phyloP scores from a whole-genome alignment of 2,888 invertebrate genomes.

The Dinocampus coccinellae region DNA sequence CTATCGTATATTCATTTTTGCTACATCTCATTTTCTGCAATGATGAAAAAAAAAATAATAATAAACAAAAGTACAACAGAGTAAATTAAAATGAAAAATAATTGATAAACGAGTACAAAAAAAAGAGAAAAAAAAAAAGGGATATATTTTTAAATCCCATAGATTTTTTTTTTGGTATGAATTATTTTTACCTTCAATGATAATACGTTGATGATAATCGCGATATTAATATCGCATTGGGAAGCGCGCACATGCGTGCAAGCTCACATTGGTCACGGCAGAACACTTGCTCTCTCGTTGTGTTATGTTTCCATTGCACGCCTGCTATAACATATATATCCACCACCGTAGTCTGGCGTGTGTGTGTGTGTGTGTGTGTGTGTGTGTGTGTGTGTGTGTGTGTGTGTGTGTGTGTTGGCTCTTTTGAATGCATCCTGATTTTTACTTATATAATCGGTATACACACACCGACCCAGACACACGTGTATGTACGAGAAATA shows the following conservation, averaged over 20 bases:
- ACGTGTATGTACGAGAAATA: neutral
- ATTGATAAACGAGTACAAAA: too few species aligned
- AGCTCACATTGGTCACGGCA: constrained; percentile 67
- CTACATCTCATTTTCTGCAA: too few species aligned
- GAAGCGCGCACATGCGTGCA: constrained; percentile 69
- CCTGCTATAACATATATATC: constrained; percentile 37
- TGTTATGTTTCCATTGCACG: neutral
- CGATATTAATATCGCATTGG: constrained; percentile 70
- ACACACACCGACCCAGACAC: constrained; percentile 25
- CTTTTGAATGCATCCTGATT: constrained; percentile 65
- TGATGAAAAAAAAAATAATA: too few species aligned
- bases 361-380: too few species aligned
- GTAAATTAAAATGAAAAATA: too few species aligned
- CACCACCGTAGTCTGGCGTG: constrained; percentile 42
- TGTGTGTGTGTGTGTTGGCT: constrained; percentile 36
- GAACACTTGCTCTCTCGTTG: constrained; percentile 65
- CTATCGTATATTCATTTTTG: too few species aligned
- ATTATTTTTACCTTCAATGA: constrained; percentile 49
- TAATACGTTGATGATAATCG: constrained; percentile 70
- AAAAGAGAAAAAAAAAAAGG: too few species aligned
- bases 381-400: too few species aligned
- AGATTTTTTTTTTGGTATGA: too few species aligned
- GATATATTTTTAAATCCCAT: too few species aligned
- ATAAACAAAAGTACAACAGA: too few species aligned
- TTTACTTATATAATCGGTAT: too few species aligned